Base-by-base conservation (phyloP, 2,888 invertebrate species). In the Notodonta ziczac region DNA sequence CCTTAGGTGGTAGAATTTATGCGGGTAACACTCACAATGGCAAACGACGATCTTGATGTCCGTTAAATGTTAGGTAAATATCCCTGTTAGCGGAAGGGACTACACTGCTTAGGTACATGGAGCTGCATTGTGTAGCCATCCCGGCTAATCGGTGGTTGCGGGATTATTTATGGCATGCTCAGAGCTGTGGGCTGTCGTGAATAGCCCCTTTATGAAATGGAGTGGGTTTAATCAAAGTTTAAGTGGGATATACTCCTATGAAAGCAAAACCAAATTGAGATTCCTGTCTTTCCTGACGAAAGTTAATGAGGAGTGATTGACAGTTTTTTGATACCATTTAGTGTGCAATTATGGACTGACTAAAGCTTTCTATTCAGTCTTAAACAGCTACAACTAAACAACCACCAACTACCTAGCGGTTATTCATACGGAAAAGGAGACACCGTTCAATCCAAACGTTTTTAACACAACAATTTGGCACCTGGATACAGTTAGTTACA, bases 1-100 rank as follows among this genome's bases (percentile, higher is more conserved):
- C 52, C 51, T 14, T 24, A 9, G 51, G 51, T 52, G 32, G 32
- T 52, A 52, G 32, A 52, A 52, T 51, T 51, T 51, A 52, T 52
- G 52, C 32, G 32, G 52, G 35, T 52, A 10, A 32, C 51, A 32
- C 35, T 32, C 32, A 52, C 52, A 32, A 32, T 5, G 32, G 52
- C 35, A 32, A 52, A 52, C 52, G 2, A 35, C 12, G 16, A 9
- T 32, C 52, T 32, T 12, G 12, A 35, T 52, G 12, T 0, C 6
- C 24, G 32, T 50, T 50, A 32, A 32, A 52, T 13, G 52, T 13
- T 24, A 16, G 50, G 12, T 9, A 7, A 16, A 50, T 3, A 0
- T 16, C 16, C 4, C 16, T 12, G 16, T 16, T 50, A 50, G 9
- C 14, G 50, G 16, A 14, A 16, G 50, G 16, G 50, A 16, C 16